Evolutionary conservation across 2,888 invertebrate species (phyloP), one percentile per base, ranked within the genome.

Genomic region (Esperia sulphurella): DNA sequence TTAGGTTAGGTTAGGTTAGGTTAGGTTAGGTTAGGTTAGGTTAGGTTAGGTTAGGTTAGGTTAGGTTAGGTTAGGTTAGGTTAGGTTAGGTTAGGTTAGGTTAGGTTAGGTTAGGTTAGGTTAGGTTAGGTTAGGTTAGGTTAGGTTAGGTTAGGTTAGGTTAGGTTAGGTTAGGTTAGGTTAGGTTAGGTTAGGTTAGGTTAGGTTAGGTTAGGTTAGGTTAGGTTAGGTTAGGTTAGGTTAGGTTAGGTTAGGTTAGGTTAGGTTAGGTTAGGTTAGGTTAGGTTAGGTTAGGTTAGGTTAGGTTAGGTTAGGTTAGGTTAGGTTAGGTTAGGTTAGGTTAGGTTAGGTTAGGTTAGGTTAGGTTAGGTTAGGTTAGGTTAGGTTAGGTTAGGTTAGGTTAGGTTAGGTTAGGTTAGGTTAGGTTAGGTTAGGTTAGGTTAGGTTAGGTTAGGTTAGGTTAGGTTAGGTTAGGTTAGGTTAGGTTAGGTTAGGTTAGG

Each of bases 151-250:
- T 21, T 37, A 29, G 29, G 38, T 31, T 37, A 38, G 29, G 38
- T 38, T 43, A 30, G 39, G 39, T 39, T 40, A 48, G 42, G 42
- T 42, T 35, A 48, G 43, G 43, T 43, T 43, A 48, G 43, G 43
- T 43, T 43, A 43, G 40, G 40, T 43, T 43, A 43, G 43, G 43
- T 48, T 48, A 43, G 43, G 43, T 48, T 48, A 43, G 43, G 43
- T 48, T 48, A 43, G 48, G 48, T 44, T 41, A 48, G 43, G 48
- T 48, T 44, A 48, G 30, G 30, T 48, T 43, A 48, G 44, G 43
- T 44, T 48, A 48, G 44, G 43, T 48, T 48, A 46, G 46, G 46
- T 46, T 46, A 46, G 46, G 46, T 46, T 46, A 46, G 46, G 46
- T 46, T 46, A 46, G 46, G 46, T 46, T 46, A 46, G 46, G 46